A percentile compares a stretch with the other conserved stretches of the same genome.
These are phyloP conservation scores for Drosophila malerkotliana DNA, from an alignment of 1,140 invertebrate species.

Conservation along the genomic window DNA sequence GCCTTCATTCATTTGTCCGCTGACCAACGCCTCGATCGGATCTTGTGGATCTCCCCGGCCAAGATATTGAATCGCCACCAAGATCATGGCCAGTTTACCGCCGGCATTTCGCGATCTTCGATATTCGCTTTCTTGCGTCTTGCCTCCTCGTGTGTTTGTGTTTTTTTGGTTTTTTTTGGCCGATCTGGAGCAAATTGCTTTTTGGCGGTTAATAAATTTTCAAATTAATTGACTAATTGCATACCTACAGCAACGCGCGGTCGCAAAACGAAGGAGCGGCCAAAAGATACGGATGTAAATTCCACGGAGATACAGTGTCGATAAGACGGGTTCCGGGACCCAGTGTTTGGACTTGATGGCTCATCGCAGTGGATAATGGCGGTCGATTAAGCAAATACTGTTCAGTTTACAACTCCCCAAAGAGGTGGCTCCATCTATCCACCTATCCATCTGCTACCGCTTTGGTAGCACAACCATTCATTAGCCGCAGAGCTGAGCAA, in stretches of 20 bases:
- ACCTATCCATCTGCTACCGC: too few species aligned
- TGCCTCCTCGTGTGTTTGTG: conserved; percentile 21
- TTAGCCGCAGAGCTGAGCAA: conserved; percentile 18
- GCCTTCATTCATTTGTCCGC: conserved; percentile 62
- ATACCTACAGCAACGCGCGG: conserved; percentile 62
- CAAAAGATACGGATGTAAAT: conserved; percentile 42
- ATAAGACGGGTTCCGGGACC: conserved; percentile 12
- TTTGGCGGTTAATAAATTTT: conserved; percentile 82
- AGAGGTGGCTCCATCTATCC: conserved; percentile 9
- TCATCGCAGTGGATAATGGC: conserved; percentile 6
- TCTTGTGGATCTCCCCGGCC: conserved; percentile 21
- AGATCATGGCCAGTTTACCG: conserved; percentile 61
- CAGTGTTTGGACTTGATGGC: conserved; percentile 1
- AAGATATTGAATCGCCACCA: conserved; percentile 28
- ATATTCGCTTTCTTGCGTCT: not conserved
- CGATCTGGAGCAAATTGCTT: conserved; percentile 77
- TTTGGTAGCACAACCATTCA: conserved; percentile 14
- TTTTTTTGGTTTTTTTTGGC: conserved; percentile 33
- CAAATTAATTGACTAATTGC: conserved; percentile 83
- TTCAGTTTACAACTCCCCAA: conserved; percentile 15
- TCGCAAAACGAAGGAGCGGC: conserved; percentile 16
- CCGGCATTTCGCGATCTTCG: conserved; percentile 63
- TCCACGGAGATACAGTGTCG: conserved; percentile 2
- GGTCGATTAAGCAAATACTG: conserved; percentile 25
- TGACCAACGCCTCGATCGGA: conserved; percentile 61